Percentiles rank a stretch among this genome's conserved stretches.
These are phyloP conservation scores for Tortricodes alternella DNA, from an alignment of 2,888 invertebrate species.

Conservation along the genomic window DNA sequence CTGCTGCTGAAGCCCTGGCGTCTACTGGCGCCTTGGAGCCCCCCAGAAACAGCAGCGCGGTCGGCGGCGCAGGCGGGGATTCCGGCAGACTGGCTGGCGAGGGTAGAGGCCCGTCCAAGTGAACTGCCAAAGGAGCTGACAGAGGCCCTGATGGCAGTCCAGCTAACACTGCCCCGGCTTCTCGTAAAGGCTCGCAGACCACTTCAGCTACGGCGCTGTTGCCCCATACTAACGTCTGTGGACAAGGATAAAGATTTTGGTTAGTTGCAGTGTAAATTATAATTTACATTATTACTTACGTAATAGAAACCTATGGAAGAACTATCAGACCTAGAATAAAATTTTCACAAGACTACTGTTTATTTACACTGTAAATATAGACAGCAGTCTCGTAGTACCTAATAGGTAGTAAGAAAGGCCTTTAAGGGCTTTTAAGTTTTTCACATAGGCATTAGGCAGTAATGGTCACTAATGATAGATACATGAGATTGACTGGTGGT, in stretches of 20 bases:
- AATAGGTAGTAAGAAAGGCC: no score
- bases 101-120: constrained; percentile 58
- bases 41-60: constrained; percentile 81
- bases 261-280: no score
- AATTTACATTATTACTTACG: no score
- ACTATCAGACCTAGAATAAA: no score
- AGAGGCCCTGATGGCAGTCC: constrained; percentile 69
- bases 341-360: no score
- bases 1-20: constrained; percentile 79
- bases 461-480: no score
- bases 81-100: constrained; percentile 51
- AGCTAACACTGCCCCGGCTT: constrained; percentile 67
- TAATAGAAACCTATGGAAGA: no score
- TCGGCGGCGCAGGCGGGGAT: constrained; percentile 54
- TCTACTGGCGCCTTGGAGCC: constrained; percentile 85
- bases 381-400: no score
- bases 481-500: no score
- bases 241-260: constrained; percentile 37
- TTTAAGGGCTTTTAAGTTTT: not conserved
- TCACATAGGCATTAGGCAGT: no score
- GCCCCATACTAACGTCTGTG: constrained; percentile 70
- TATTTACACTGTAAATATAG: not conserved
- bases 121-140: constrained; percentile 57
- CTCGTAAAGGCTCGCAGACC: constrained; percentile 69
- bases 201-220: constrained; percentile 74